These are phyloP conservation scores for Nemopilema nomurai DNA, from an alignment of 30 jellyfish, hydroid and myxozoan species.

Conservation along the genomic window DNA sequence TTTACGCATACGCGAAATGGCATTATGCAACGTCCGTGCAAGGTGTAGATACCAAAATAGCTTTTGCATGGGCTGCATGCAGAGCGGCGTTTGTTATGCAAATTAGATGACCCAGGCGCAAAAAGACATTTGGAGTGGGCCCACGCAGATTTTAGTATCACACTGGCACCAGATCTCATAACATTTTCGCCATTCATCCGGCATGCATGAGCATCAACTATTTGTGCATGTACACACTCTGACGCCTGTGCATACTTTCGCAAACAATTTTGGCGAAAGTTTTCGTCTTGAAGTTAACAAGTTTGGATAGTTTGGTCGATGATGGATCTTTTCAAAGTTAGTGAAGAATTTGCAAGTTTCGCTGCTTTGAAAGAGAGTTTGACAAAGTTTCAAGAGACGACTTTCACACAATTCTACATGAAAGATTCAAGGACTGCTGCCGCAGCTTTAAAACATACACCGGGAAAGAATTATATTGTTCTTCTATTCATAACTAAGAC, in stretches of 20 bases:
- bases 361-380: background rate
- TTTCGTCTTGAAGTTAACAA: background rate
- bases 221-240: conserved; percentile 5
- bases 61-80: too few relatives aligned
- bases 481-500: background rate
- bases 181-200: conserved; percentile 15
- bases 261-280: background rate
- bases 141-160: too few relatives aligned
- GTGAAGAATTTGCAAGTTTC: background rate
- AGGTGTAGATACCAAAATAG: too few relatives aligned
- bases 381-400: background rate
- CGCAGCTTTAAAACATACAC: background rate
- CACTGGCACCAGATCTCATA: conserved; percentile 3
- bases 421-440: background rate
- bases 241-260: background rate
- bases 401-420: background rate
- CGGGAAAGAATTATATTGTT: background rate
- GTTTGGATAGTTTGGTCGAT: background rate
- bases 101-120: too few relatives aligned
- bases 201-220: conserved; percentile 10
- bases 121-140: too few relatives aligned
- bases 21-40: too few relatives aligned
- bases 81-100: too few relatives aligned
- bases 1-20: too few relatives aligned
- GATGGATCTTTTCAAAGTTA: background rate